phyloP scores from a whole-genome alignment of 1,140 invertebrate genomes.

The Megathymus violae region DNA sequence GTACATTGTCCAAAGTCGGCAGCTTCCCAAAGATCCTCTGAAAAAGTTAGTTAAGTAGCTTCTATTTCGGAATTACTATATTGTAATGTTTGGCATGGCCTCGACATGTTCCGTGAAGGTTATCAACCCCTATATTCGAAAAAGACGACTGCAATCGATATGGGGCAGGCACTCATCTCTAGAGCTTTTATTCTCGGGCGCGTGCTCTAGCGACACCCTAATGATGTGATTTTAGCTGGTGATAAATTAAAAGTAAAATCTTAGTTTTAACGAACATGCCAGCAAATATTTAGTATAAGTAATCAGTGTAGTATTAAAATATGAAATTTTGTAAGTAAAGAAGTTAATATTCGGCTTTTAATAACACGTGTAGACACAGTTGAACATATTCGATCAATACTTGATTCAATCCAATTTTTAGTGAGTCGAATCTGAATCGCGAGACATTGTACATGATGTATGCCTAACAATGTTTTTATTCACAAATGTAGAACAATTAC shows the following conservation, averaged over 20 bases:
- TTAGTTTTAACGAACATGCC: no score
- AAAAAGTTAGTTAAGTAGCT: slow-evolving; percentile 8
- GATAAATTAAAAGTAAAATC: neutral
- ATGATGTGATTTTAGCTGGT: slow-evolving; percentile 14
- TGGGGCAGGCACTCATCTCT: slow-evolving; percentile 26
- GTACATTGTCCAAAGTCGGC: slow-evolving; percentile 3
- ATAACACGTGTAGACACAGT: no score
- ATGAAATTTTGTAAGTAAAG: no score
- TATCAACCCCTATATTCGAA: slow-evolving; percentile 31
- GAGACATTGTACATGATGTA: no score
- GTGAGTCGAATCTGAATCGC: no score
- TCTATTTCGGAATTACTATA: slow-evolving; percentile 16
- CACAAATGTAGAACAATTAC: no score
- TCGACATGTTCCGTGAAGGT: slow-evolving; percentile 18
- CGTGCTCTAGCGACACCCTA: slow-evolving; percentile 12
- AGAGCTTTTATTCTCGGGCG: slow-evolving; percentile 20
- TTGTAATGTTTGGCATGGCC: slow-evolving; percentile 23
- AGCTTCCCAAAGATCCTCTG: neutral
- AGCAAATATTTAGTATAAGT: no score
- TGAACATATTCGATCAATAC: no score
- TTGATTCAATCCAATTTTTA: no score
- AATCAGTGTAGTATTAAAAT: no score
- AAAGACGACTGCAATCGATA: slow-evolving; percentile 28
- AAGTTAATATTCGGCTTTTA: no score
- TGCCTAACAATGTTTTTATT: no score